Base-by-base conservation (phyloP, 2,113 vertebrate genomes). In the Mellivora capensis region DNA sequence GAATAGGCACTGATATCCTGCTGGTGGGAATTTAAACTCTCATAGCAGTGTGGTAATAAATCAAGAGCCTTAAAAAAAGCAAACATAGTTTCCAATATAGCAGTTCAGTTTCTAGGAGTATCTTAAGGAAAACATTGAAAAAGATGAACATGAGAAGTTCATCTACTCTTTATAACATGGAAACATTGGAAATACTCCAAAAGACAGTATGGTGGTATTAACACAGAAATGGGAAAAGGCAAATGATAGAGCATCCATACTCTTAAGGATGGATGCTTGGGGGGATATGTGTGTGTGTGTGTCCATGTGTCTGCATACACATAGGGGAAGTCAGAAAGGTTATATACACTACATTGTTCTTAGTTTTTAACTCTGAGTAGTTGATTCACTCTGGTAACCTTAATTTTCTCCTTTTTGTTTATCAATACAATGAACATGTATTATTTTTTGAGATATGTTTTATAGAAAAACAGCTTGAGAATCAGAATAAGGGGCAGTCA, bases 381-480 rank as follows among this genome's bases (percentile, higher is more conserved):
- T 76, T 84, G 77, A 42, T 52, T 34, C 61, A 42, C 25, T 34
- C 31, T 87, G 54, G 34, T 94, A 57, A 69, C 21, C 61, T 90
- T 91, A 34, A 57, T 74, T 95, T 90, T 80, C 31, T 90, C 25
- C 11, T 67, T 79, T 90, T 90, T 90, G 39, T 61, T 92, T 95
- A 92, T 86, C 21, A 93, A 34, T 96, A 29, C 4, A 76, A 9
- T 72, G 29, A 91, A 74, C 39, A 54, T 52, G 37, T 72, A 76
- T 86, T 93, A n/a, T 87, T 71, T 93, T 97, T 91, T 71, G 0
- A 87, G 85, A 93, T 67, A 82, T 6, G 10, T 95, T 93, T 93
- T 96, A 95, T 84, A 87, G 80, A 81, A 95, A 95, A 95, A 44
- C 12, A 90, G 25, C 23, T 96, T 92, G 69, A 91, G 34, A 84